Evolutionary conservation across 1,140 invertebrate genomes (phyloP), one percentile per base, ranked within the genome.

Genomic region (Amyelois transitella): DNA sequence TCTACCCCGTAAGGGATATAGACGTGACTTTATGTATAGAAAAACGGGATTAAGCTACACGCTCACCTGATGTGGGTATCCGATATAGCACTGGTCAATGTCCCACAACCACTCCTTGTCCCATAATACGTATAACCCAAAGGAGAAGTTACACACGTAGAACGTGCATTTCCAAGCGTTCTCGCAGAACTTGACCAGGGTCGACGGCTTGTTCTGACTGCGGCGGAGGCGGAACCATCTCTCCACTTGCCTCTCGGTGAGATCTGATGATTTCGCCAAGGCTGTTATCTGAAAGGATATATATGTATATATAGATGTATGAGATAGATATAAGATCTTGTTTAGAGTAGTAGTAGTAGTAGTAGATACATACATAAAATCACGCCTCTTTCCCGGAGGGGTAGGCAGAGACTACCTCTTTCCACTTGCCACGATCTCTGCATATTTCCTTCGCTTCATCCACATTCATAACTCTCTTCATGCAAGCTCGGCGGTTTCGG

Each of bases 31-130:
- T n/a, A n/a, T n/a, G n/a, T n/a, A n/a, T n/a, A n/a, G n/a, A n/a
- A n/a, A n/a, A n/a, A n/a, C n/a, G n/a, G n/a, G 25, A 8, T 28
- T 1, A 53, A 24, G n/a, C 12, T 24, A n/a, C 1, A 32, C 47
- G 70, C 70, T 73, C 53, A 92, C 91, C 88, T 92, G 91, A 81
- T 92, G 90, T 0, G 91, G 91, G 80, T 94, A 95, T 52, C 93
- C 92, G 75, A 95, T 94, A 91, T 96, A 99, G 83, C 96, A 98
- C 68, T 96, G 79, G 47, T 95, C 95, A 47, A 98, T 96, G 73
- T 98, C 93, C 96, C 95, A 98, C 62, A 99, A 90, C 96, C 97
- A 99, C 10, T 93, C 91, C 89, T 99, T 99, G 83, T 97, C 93
- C 96, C 96, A 98, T 21, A 99, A 88, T 56, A 95, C 91, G 68